Evolutionary conservation across 2,797 vertebrate genomes (phyloP), one percentile per base, ranked within the genome.

Genomic region (Zonotrichia albicollis): DNA sequence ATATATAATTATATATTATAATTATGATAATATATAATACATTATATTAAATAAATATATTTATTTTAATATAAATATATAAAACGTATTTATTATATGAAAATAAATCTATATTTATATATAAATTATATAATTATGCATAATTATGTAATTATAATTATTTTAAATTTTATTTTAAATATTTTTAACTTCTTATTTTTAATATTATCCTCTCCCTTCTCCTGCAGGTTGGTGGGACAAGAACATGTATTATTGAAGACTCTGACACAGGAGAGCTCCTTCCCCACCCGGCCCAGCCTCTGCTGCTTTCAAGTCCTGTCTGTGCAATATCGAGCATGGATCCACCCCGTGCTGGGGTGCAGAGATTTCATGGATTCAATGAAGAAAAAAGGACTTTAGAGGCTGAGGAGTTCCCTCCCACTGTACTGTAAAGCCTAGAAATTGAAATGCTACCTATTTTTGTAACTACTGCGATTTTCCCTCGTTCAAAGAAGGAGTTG

Each of bases 221-320:
- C 76, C 25, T 85, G 75, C 96, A 98, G 98, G 98, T 50, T 98
- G 98, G 98, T 98, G 98, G 98, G 98, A 98, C 77, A 98, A 97
- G 93, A 98, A 98, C 74, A 98, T 98, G 98, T 98, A 98, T 90
- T 98, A 98, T 3, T 98, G 95, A 98, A 29, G 16, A 36, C 26
- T 15, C 76, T 71, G 27, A 38, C 89, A 29, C 70, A 50, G 53
- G 70, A 75, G 58, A 93, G n/a, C 32, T 84, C 57, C 79, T 76
- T 87, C 61, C 46, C 50, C 76, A 55, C 51, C 78, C 50, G 74
- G 82, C 58, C 77, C 54, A 80, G 67, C 72, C 84, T 60, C 86
- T 86, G 60, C 91, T 95, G 73, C 95, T 91, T 89, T 90, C 61
- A 68, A 20, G 83, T 90, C 82, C 58, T 93, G 38, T 36, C 91